Evolutionary conservation across 1,140 invertebrate species (phyloP).

Genomic region (Scaptodrosophila lebanonensis): DNA sequence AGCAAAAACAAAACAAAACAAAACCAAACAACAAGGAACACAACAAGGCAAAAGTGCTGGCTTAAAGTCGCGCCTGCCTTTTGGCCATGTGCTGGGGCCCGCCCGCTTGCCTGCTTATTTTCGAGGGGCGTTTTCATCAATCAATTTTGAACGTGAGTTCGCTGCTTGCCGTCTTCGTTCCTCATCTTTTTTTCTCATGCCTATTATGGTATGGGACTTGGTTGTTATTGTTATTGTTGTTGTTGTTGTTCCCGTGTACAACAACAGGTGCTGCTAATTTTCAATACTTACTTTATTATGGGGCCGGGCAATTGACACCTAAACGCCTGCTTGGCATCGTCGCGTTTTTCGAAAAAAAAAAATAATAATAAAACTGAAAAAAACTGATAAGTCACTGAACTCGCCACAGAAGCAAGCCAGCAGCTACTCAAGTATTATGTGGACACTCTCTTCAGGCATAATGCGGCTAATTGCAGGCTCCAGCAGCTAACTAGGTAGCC

Average conservation of each 20-base stretch:
- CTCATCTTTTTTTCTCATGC: slow-evolving; percentile 27
- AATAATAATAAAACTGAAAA: slow-evolving; percentile 12
- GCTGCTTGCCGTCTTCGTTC: slow-evolving; percentile 6
- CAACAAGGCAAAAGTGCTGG: no score
- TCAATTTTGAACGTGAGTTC: slow-evolving; percentile 49
- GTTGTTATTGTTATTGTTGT: slow-evolving; percentile 7
- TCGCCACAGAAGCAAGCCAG: slow-evolving; percentile 3
- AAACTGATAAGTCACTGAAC: slow-evolving; percentile 54
- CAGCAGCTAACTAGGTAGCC: no score
- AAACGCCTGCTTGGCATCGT: no score
- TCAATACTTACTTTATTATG: slow-evolving; percentile 3
- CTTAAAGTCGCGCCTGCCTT: slow-evolving; percentile 3
- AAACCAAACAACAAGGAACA: no score
- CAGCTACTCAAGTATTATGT: no score
- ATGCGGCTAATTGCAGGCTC: no score
- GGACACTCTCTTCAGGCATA: no score
- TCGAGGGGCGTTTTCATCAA: slow-evolving; percentile 65
- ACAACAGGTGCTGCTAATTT: slow-evolving; percentile 18
- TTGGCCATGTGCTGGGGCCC: background rate
- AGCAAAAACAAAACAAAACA: slow-evolving; percentile 10
- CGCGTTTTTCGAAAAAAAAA: no score
- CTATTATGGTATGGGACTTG: slow-evolving; percentile 33
- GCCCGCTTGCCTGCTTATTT: slow-evolving; percentile 6
- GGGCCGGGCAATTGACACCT: slow-evolving; percentile 54
- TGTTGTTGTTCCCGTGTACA: background rate